A percentile compares a stretch with the other conserved stretches of the same genome.
These are phyloP conservation scores for Turdus rufiventris DNA, from an alignment of 2,113 vertebrate species.

Conservation along the genomic window DNA sequence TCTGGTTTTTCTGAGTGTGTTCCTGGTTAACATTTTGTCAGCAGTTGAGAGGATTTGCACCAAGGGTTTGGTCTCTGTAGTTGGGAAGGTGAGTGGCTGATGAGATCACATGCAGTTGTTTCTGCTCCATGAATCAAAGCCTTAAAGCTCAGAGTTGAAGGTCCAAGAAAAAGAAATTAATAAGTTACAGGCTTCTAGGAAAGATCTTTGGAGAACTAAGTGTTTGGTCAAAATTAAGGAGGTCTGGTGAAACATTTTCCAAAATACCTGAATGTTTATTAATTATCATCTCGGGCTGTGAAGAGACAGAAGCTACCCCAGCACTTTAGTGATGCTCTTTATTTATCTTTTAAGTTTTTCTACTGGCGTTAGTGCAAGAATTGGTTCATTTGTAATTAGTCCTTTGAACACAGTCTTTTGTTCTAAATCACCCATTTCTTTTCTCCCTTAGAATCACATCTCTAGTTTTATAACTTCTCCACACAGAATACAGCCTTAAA, in stretches of 20 bases:
- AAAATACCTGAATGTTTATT: not conserved
- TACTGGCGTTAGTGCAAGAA: not conserved
- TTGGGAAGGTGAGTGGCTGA: not conserved
- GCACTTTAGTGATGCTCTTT: not conserved
- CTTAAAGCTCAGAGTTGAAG: constrained; percentile 3
- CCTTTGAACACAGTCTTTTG: not conserved
- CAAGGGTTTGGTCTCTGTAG: not conserved
- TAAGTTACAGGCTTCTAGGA: constrained; percentile 11
- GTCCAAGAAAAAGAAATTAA: not conserved
- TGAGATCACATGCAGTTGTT: not conserved
- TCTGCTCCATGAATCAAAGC: constrained; percentile 23
- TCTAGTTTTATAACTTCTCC: not conserved
- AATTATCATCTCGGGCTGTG: not conserved
- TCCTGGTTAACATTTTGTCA: not conserved
- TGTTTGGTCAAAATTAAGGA: not conserved
- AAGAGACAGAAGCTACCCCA: not conserved
- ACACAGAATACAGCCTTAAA: not conserved
- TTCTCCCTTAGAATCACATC: not conserved
- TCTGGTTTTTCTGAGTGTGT: not conserved
- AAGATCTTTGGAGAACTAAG: not conserved
- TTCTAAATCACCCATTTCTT: not conserved
- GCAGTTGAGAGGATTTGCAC: not conserved
- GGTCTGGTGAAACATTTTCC: not conserved
- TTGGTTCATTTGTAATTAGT: not conserved
- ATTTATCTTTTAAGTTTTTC: not conserved